These are phyloP conservation scores for Casuarius casuarius DNA, from an alignment of 2,113 vertebrate species.

Conservation along the genomic window DNA sequence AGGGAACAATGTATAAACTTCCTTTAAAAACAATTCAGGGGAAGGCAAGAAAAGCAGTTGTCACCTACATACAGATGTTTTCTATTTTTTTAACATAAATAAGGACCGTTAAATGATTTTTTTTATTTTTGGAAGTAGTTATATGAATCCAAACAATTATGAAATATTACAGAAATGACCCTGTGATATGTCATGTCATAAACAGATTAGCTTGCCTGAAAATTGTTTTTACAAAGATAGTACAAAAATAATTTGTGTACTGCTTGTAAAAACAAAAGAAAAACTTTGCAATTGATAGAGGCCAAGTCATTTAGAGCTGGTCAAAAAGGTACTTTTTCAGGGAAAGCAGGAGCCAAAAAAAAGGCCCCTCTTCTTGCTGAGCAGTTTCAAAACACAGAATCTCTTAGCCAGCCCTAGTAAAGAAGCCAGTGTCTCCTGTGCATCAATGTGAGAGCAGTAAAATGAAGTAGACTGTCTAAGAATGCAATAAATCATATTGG, in stretches of 20 bases:
- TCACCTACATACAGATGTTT: not conserved
- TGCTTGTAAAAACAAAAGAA: not conserved
- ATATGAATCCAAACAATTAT: not conserved
- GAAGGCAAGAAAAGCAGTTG: not conserved
- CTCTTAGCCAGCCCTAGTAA: not conserved
- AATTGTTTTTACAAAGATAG: not conserved
- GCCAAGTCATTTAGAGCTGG: not conserved
- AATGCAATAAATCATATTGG: constrained; percentile 42
- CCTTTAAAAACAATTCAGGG: not conserved
- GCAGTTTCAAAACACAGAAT: not conserved
- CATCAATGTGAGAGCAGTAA: constrained; percentile 28
- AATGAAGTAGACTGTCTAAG: not conserved
- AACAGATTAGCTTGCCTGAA: not conserved
- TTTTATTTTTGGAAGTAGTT: not conserved
- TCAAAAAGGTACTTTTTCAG: not conserved
- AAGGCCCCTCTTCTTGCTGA: not conserved
- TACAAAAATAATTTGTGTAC: not conserved
- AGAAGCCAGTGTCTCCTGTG: constrained; percentile 11
- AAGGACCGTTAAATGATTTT: not conserved
- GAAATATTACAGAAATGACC: not conserved
- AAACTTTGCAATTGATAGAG: not conserved
- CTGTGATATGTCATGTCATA: not conserved
- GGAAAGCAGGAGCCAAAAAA: not conserved
- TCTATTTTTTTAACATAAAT: not conserved
- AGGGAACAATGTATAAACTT: not conserved